Percentiles rank a stretch among this genome's conserved stretches.
These are phyloP conservation scores for Marmota flaviventris DNA, from an alignment of 2,113 vertebrate genomes.

Conservation along the genomic window DNA sequence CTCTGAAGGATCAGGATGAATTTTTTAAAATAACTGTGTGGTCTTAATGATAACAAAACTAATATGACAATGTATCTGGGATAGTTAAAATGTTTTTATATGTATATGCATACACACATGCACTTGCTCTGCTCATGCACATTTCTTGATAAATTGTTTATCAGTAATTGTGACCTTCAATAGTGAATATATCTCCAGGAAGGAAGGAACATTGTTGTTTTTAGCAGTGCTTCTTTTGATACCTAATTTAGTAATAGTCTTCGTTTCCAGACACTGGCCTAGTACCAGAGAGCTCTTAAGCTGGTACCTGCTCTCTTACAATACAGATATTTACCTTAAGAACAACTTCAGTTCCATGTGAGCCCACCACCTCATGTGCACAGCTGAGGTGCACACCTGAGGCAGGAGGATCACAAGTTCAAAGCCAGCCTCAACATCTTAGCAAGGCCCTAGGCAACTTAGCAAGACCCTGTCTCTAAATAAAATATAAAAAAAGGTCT, in stretches of 20 bases:
- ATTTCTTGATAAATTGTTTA: background rate
- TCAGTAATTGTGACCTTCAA: background rate
- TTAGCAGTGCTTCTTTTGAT: background rate
- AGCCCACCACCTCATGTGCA: background rate
- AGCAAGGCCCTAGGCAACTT: no score
- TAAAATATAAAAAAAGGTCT: no score
- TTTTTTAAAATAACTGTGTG: background rate
- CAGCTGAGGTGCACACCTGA: no score
- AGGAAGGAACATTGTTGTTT: background rate
- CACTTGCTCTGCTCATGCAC: background rate
- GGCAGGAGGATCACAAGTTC: no score
- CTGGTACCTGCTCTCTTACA: background rate
- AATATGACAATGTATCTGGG: background rate
- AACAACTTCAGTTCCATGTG: background rate
- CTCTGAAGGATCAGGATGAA: slow-evolving; percentile 17
- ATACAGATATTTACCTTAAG: background rate
- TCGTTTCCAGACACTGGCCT: background rate
- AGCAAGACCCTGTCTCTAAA: no score
- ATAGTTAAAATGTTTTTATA: background rate
- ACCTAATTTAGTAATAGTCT: background rate
- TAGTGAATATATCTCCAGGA: background rate
- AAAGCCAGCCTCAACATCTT: no score
- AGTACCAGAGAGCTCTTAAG: background rate
- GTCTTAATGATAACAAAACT: slow-evolving; percentile 9
- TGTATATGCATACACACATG: background rate